A percentile compares a stretch with the other conserved stretches of the same genome.
Evolutionary conservation across 1,140 invertebrate genomes (phyloP).

Genomic region (Lepidurus arcticus): DNA sequence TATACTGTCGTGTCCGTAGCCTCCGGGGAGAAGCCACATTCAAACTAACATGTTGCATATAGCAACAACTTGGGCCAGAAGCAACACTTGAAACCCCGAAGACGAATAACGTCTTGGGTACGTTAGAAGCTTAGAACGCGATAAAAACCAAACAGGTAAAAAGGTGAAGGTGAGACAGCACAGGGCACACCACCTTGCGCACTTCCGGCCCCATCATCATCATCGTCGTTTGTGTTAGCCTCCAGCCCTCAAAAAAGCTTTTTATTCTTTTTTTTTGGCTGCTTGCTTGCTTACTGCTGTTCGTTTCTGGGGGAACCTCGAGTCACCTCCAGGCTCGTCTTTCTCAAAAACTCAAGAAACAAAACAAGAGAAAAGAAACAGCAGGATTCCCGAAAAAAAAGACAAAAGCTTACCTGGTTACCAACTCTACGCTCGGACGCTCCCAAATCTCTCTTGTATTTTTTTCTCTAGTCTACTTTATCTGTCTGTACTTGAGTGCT

Average conservation of each 20-base stretch:
- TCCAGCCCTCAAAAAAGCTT: background rate
- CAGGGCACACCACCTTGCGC: background rate
- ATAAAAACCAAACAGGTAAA: slow-evolving; percentile 2
- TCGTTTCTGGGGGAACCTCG: background rate
- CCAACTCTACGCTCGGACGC: slow-evolving; percentile 13
- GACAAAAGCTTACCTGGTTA: background rate
- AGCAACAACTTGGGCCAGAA: background rate
- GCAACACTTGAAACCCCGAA: background rate
- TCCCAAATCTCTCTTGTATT: background rate
- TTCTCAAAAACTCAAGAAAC: background rate
- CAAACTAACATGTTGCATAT: slow-evolving; percentile 3
- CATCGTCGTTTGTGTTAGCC: slow-evolving; percentile 4
- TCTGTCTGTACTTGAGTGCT: background rate
- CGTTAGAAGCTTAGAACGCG: too few species aligned
- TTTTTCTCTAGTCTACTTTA: background rate
- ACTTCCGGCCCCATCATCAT: slow-evolving; percentile 2
- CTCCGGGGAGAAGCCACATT: background rate
- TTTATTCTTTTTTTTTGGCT: background rate
- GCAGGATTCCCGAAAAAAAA: background rate
- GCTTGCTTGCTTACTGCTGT: too few species aligned
- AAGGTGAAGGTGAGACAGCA: slow-evolving; percentile 18
- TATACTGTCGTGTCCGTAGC: slow-evolving; percentile 6
- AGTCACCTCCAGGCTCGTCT: background rate
- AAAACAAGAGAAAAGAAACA: background rate
- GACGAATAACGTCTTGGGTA: background rate